Evolutionary conservation across 2,113 vertebrate genomes (phyloP).

Genomic region (Alligator mississippiensis): DNA sequence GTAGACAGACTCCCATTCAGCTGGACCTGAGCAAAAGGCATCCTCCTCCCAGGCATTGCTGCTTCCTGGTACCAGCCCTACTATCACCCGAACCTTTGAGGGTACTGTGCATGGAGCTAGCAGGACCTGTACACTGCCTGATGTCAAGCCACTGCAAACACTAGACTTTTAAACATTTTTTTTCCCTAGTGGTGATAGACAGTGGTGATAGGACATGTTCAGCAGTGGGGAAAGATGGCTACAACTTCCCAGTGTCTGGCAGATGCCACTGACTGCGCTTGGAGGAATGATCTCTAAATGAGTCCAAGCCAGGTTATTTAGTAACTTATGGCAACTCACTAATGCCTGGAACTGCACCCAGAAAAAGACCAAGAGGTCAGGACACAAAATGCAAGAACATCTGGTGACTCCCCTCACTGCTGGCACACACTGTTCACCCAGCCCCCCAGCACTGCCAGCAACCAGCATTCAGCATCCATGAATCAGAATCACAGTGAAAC

Average conservation of each 20-base stretch:
- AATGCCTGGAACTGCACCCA: background rate
- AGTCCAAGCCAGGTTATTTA: background rate
- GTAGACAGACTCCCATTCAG: background rate
- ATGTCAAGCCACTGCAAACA: background rate
- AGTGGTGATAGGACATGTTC: background rate
- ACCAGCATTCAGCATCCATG: background rate
- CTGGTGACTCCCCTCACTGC: background rate
- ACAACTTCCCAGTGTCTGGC: background rate
- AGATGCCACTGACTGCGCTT: background rate
- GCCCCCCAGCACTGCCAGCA: background rate
- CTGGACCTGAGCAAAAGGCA: accelerated
- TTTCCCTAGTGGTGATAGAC: background rate
- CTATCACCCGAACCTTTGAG: background rate
- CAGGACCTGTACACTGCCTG: accelerated
- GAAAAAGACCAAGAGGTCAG: background rate
- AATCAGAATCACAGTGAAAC: background rate
- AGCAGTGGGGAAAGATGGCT: background rate
- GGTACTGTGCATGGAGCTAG: background rate
- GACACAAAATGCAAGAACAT: background rate
- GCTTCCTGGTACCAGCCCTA: background rate
- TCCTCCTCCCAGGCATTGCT: background rate
- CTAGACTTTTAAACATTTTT: background rate
- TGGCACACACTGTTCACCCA: background rate
- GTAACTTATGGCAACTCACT: background rate
- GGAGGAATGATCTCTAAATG: background rate